Evolutionary conservation across 2,888 invertebrate genomes (phyloP).

Genomic region (Thera obeliscata): DNA sequence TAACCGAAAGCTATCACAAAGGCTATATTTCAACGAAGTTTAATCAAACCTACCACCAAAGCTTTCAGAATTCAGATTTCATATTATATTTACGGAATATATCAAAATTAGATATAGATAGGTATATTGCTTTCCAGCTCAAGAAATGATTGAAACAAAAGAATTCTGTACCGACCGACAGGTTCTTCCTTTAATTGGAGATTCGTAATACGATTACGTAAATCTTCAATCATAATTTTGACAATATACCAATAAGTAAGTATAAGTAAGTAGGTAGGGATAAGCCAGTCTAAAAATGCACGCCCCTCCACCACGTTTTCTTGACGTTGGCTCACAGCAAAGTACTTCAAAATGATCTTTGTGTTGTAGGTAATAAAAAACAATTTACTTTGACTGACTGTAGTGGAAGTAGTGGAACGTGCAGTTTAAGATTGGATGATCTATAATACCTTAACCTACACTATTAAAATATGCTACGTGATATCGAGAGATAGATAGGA

Average conservation of each 20-base stretch:
- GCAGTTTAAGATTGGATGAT: too few relatives aligned
- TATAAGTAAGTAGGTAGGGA: too few relatives aligned
- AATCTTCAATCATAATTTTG: conserved; percentile 1
- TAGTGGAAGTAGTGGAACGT: too few relatives aligned
- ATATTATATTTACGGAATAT: conserved; percentile 7
- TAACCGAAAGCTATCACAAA: conserved; percentile 5
- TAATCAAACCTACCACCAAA: conserved; percentile 6
- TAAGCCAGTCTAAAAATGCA: too few relatives aligned
- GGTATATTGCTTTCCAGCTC: neutral
- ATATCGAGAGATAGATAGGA: too few relatives aligned
- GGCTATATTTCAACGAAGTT: conserved; percentile 3
- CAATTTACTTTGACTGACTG: too few relatives aligned
- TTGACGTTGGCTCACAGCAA: too few relatives aligned
- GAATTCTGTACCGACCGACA: neutral
- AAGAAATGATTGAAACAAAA: conserved; percentile 8
- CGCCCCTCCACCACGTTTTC: too few relatives aligned
- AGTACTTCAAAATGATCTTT: too few relatives aligned
- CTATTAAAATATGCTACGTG: too few relatives aligned
- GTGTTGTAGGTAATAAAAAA: too few relatives aligned
- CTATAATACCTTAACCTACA: too few relatives aligned
- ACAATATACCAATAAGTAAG: neutral
- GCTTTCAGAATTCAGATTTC: conserved; percentile 1
- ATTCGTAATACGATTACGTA: neutral
- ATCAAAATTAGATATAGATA: neutral
- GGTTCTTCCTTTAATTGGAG: neutral